Conservation (phyloP, 1,140 invertebrate species). For the Ridgeia piscesae region DNA sequence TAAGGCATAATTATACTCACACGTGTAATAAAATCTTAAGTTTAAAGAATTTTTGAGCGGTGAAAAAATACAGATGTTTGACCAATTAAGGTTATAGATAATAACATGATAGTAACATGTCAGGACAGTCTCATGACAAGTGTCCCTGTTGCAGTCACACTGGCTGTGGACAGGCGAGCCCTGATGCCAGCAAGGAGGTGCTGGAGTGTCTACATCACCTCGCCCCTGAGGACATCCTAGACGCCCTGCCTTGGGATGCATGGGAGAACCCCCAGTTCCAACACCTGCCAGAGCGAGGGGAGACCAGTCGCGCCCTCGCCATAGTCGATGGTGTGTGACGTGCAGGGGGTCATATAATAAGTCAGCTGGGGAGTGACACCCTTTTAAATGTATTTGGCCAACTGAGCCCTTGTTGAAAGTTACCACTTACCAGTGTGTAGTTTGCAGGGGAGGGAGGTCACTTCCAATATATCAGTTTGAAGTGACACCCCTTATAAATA, state of each 20-base stretch:
- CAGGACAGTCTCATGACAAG: not conserved
- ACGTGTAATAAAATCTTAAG: too few relatives aligned
- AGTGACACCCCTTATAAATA: not conserved
- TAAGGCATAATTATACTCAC: too few relatives aligned
- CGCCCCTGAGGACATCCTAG: slow-evolving; percentile 1
- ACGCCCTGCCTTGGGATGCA: slow-evolving; percentile 12
- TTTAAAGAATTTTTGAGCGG: too few relatives aligned
- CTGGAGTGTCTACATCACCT: not conserved
- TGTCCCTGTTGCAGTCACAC: not conserved
- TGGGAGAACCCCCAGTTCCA: slow-evolving; percentile 18
- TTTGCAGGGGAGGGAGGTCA: too few relatives aligned
- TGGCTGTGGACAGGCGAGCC: not conserved
- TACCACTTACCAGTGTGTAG: too few relatives aligned
- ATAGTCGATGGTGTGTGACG: slow-evolving; percentile 14
- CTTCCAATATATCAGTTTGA: too few relatives aligned
- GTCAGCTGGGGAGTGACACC: not conserved
- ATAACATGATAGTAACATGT: too few relatives aligned
- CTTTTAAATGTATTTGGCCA: too few relatives aligned
- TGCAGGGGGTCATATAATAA: not conserved
- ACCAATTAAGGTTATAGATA: too few relatives aligned
- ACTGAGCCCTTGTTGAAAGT: too few relatives aligned
- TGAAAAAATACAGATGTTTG: too few relatives aligned
- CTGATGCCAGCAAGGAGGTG: not conserved
- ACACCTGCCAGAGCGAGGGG: not conserved
- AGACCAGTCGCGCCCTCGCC: slow-evolving; percentile 4